Percentiles rank a stretch among this genome's conserved stretches.
These are phyloP conservation scores for Thamnophis sirtalis DNA, from an alignment of 2,113 vertebrate species.

Conservation along the genomic window DNA sequence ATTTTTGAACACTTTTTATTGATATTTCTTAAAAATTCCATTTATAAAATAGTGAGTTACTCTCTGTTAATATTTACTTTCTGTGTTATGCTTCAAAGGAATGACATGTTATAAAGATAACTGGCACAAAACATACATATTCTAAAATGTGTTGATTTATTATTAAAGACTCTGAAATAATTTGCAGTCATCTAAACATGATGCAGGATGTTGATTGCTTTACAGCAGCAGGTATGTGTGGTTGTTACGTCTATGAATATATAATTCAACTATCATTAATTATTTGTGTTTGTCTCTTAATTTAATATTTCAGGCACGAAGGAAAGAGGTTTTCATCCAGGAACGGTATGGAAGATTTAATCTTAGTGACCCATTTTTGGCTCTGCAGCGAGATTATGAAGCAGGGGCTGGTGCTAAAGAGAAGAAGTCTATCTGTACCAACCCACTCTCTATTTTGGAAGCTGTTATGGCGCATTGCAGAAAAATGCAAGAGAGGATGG, in stretches of 20 bases:
- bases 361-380: conserved; percentile 94
- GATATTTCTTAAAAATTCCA: not conserved
- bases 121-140: not conserved
- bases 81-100: not conserved
- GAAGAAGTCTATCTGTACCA: conserved; percentile 84
- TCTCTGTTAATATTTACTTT: not conserved
- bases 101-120: not conserved
- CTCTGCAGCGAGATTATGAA: conserved; percentile 93
- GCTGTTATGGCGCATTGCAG: conserved; percentile 97
- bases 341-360: conserved; percentile 94
- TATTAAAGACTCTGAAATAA: not conserved
- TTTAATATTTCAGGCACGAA: conserved; percentile 78
- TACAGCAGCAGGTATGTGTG: not conserved
- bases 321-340: conserved; percentile 95
- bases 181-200: not conserved
- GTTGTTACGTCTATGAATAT: conserved; percentile 3
- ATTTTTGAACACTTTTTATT: not conserved
- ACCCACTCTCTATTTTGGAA: conserved; percentile 92
- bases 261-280: conserved; percentile 16
- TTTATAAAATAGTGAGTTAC: not conserved
- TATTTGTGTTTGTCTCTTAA: conserved; percentile 27
- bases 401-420: conserved; percentile 81
- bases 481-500: conserved; percentile 97
- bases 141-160: not conserved
- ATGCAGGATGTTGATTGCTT: not conserved